phyloP scores from a whole-genome alignment of 2,888 invertebrate genomes.

The Caenorhabditis sp. region DNA sequence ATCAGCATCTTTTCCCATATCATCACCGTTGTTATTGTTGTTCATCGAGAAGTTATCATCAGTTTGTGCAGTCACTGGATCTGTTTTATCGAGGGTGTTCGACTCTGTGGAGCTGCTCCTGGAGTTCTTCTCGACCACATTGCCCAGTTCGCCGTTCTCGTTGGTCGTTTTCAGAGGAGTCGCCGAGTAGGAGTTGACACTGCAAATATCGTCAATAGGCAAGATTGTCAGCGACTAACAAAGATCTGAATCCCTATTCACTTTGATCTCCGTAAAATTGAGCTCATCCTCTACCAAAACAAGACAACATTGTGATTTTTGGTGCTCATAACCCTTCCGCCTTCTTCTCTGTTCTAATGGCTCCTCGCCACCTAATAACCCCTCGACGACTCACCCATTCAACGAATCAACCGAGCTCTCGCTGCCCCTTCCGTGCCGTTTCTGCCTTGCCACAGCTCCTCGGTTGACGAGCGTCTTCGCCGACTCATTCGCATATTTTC shows the following conservation, averaged over 20 bases:
- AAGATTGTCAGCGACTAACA: too few relatives aligned
- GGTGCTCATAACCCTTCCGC: too few relatives aligned
- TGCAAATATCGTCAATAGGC: too few relatives aligned
- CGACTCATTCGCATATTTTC: constrained; percentile 48
- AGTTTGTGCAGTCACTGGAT: constrained; percentile 40
- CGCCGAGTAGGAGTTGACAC: constrained; percentile 45
- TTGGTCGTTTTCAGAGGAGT: constrained; percentile 31
- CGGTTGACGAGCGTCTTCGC: constrained; percentile 55
- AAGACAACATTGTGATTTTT: too few relatives aligned
- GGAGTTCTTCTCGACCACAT: constrained; percentile 46
- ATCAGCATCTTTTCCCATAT: constrained; percentile 31
- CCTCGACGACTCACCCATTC: constrained; percentile 46
- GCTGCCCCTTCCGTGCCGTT: constrained; percentile 40
- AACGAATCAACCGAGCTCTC: constrained; percentile 60
- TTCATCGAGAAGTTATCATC: constrained; percentile 51
- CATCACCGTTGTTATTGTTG: constrained; percentile 56
- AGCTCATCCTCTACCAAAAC: too few relatives aligned
- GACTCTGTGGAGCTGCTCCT: constrained; percentile 59
- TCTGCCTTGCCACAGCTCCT: constrained; percentile 34
- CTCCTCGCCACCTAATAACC: not conserved
- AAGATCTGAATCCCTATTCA: too few relatives aligned
- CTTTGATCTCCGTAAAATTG: too few relatives aligned
- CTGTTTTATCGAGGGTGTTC: constrained; percentile 32
- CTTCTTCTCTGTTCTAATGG: too few relatives aligned
- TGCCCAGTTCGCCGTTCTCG: constrained; percentile 32